A percentile compares a stretch with the other conserved stretches of the same genome.
These are phyloP conservation scores for Cephus spinipes DNA, from an alignment of 2,888 invertebrate species.

Conservation along the genomic window DNA sequence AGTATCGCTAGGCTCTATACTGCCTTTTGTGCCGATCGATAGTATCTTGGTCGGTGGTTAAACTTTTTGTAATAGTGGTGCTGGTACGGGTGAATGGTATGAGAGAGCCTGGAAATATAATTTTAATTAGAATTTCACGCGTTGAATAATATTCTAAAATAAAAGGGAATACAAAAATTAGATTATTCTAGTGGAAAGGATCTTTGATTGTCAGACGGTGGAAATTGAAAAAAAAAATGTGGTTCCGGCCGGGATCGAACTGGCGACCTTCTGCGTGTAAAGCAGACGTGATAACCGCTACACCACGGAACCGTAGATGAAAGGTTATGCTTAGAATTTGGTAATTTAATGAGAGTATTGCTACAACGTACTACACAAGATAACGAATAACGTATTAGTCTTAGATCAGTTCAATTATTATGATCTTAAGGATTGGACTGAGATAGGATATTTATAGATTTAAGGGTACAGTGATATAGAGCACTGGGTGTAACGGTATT, in stretches of 20 bases:
- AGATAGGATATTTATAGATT: background rate
- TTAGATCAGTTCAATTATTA: background rate
- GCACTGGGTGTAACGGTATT: background rate
- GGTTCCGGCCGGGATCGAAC: constrained; percentile 71
- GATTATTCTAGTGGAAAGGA: background rate
- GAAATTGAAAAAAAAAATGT: constrained; percentile 39
- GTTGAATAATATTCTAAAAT: background rate
- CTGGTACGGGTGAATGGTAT: background rate
- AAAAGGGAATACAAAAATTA: too few species aligned
- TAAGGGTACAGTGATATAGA: background rate
- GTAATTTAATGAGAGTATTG: background rate
- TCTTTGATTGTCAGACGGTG: background rate
- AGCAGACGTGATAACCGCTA: constrained; percentile 66
- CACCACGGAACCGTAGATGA: constrained; percentile 66
- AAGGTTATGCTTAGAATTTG: background rate
- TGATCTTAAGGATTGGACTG: background rate
- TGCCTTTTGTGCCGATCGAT: constrained; percentile 5
- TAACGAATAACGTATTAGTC: background rate
- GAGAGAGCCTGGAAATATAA: background rate
- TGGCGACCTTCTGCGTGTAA: constrained; percentile 71
- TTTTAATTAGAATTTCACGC: background rate
- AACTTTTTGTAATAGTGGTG: background rate
- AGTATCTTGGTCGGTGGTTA: background rate
- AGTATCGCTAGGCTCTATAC: background rate
- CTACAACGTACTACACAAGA: background rate